Conservation (phyloP, 2,888 invertebrate genomes). For the Dynastes maya region DNA sequence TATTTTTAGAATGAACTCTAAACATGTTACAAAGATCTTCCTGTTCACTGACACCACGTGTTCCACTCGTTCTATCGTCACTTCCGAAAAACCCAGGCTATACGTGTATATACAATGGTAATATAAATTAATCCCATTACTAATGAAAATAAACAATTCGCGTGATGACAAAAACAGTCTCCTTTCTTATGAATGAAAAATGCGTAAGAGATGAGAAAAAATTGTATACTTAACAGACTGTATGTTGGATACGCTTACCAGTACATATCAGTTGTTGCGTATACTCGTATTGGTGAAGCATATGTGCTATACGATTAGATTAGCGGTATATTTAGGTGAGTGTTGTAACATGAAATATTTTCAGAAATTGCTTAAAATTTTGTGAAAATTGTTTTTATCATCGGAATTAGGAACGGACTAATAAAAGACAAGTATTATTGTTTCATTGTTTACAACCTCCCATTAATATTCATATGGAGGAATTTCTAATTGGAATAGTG, state of each 20-base stretch:
- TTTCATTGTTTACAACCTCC: too few species aligned
- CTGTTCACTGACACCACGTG: slow-evolving; percentile 8
- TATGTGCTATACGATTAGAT: slow-evolving; percentile 1
- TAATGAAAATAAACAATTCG: slow-evolving; percentile 13
- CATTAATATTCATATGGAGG: too few species aligned
- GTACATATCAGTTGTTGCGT: slow-evolving; percentile 17
- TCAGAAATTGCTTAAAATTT: background rate
- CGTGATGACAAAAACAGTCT: background rate
- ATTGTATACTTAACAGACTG: slow-evolving; percentile 27
- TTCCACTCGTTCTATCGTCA: background rate
- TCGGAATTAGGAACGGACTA: background rate
- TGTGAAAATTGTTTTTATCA: background rate
- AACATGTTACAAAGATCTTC: slow-evolving; percentile 1
- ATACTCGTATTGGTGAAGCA: slow-evolving; percentile 17
- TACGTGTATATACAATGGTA: background rate
- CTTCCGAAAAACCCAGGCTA: slow-evolving; percentile 10
- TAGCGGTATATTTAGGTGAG: slow-evolving; percentile 12
- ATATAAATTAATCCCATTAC: slow-evolving; percentile 1
- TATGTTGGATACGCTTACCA: background rate
- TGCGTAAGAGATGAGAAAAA: slow-evolving; percentile 29
- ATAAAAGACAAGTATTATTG: too few species aligned
- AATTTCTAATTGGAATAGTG: too few species aligned
- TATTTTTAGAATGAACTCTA: slow-evolving; percentile 22
- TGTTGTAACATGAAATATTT: background rate
- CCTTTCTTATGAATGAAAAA: slow-evolving; percentile 27